Evolutionary conservation across 2,888 invertebrate species (phyloP).

Genomic region (Laothoe populi): DNA sequence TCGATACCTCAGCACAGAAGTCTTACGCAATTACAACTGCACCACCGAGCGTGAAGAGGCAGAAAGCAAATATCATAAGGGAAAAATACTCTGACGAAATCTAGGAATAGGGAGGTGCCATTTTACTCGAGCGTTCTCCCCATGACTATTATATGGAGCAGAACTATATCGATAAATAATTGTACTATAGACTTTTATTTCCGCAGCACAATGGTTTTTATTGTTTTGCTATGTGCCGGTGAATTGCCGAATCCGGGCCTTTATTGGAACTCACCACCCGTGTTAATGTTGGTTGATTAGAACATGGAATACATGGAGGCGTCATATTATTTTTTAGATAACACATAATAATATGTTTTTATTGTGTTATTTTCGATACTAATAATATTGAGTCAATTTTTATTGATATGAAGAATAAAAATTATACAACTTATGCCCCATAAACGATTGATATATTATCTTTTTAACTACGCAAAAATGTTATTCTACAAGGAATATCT

Average conservation of each 20-base stretch:
- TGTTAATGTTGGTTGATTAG: slow-evolving; percentile 26
- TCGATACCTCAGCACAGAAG: too few relatives aligned
- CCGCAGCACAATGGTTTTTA: slow-evolving; percentile 22
- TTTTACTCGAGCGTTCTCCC: background rate
- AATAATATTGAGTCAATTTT: too few relatives aligned
- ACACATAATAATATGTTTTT: too few relatives aligned
- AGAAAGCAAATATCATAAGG: too few relatives aligned
- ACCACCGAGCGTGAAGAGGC: too few relatives aligned
- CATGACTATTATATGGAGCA: background rate
- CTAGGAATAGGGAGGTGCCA: background rate
- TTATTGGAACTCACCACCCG: slow-evolving; percentile 28
- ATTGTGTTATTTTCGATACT: too few relatives aligned
- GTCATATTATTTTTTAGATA: background rate
- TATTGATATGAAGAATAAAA: too few relatives aligned
- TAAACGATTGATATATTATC: too few relatives aligned
- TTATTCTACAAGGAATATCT: too few relatives aligned
- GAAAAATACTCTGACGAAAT: background rate
- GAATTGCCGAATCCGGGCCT: slow-evolving; percentile 21
- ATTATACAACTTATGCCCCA: too few relatives aligned
- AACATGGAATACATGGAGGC: background rate
- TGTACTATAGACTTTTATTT: slow-evolving; percentile 2
- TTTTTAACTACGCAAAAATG: too few relatives aligned
- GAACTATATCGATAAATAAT: background rate
- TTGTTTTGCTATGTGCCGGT: slow-evolving; percentile 25
- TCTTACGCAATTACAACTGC: too few relatives aligned